Base-by-base conservation (phyloP, 2,797 vertebrate species). In the Sebastes cheni region DNA sequence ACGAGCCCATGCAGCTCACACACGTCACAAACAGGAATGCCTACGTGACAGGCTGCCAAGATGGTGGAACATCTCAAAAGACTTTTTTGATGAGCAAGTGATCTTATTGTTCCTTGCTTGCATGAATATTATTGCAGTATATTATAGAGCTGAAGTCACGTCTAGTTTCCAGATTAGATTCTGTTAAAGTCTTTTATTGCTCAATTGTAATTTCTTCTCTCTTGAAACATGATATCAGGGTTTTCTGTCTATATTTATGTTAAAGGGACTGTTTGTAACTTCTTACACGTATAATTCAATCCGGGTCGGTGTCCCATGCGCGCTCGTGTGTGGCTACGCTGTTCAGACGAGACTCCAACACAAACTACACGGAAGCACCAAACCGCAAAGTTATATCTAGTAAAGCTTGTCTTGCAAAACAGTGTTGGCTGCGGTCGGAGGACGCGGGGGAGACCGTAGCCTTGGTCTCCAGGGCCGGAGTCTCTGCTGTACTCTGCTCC, bases 1-100 rank as follows among this genome's bases (percentile, higher is more conserved):
- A 82, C 83, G 70, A 74, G 86, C 72, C 80, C 0, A 30, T 75
- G 82, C 87, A 87, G 83, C 83, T 84, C 81, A 52, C 69, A 55
- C 58, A 60, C 30, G 55, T 85, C 85, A 72, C 12, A 2, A 27
- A n/a, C 25, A 73, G 70, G 82, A 85, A 80, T 60, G 56, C 20
- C 62, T 66, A 58, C 22, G 2, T 73, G 75, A 61, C 56, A n/a
- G 68, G 1, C 60, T 77, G 77, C 54, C 76, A 80, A 46, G 42
- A 73, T 23, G 8, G 23, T 10, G 18, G 20, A 55, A n/a, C 27
- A 34, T 36, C 58, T 36, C 77, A 69, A 70, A 64, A 60, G 36
- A 65, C 14, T 1, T 65, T 27, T 29, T 18, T 58, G 34, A 82
- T 16, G 58, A 72, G 36, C 4, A 46, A 27, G 20, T 5, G 1